Evolutionary conservation across 35 echinoderm and acorn worm species (phyloP), one percentile per base, ranked within the genome.

Genomic region (Heliocidaris erythrogramma): DNA sequence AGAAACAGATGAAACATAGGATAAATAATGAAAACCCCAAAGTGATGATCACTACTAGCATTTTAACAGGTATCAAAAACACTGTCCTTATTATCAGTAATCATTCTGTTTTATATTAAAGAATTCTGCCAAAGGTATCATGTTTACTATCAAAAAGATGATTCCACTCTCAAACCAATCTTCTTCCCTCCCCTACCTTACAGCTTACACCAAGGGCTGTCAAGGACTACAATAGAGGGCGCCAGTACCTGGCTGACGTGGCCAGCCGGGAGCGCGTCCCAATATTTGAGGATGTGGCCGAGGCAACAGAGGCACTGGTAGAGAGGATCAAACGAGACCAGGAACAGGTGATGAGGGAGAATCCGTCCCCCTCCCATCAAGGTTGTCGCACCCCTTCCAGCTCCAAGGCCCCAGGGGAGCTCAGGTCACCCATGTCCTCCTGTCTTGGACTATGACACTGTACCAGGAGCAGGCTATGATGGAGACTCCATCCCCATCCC

Each of bases 171-270:
- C 35, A 42, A 42, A 42, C 35, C 35, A 42, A 42, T 42, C 31
- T 16, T 42, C 32, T 0, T 5, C 31, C 31, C 31, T 13, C 32
- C 87, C 42, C 18, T 27, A 13, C 17, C 31, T n/a, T 86, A 16
- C 90, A 99, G 98, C 92, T 99, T 30, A 96, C 98, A 24, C 52
- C 95, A 47, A 93, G 97, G 87, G 97, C 98, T 35, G 93, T 97
- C 14, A 97, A 94, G 91, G 98, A 99, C 88, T 99, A 99, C 92
- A 99, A 99, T 31, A 88, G 98, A 92, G 98, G 96, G 32, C 94
- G 98, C 18, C 94, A 96, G 48, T 99, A 99, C 87, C 89, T 99
- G 21, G 96, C 96, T 48, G 98, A 99, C 95, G 53, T 99, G 7
- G 95, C 97, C 7, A 97, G 95, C 89, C 48, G 98, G 27, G 95